These are phyloP conservation scores for Biston stratarius DNA, from an alignment of 2,888 invertebrate species.

Conservation along the genomic window DNA sequence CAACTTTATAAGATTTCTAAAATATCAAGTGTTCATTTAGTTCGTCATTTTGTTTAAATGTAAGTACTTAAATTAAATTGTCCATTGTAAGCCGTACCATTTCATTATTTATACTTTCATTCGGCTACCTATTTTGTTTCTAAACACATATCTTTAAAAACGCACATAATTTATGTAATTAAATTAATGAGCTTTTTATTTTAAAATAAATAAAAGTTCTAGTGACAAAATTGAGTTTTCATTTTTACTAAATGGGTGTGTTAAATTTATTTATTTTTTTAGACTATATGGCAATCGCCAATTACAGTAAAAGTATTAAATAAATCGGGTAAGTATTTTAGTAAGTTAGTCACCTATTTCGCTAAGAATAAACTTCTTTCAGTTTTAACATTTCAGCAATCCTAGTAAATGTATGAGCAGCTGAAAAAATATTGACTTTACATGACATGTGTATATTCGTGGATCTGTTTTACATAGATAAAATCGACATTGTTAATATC, in stretches of 20 bases:
- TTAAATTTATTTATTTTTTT: not conserved
- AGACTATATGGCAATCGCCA: too few species aligned
- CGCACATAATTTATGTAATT: constrained; percentile 84
- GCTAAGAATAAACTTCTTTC: too few species aligned
- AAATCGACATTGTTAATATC: too few species aligned
- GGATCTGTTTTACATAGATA: too few species aligned
- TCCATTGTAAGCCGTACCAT: constrained; percentile 74
- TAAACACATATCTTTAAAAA: constrained; percentile 71
- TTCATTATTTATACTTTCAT: constrained; percentile 65
- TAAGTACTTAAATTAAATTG: constrained; percentile 82
- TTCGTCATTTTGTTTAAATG: constrained; percentile 54
- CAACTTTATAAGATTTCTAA: constrained; percentile 71
- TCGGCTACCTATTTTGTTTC: constrained; percentile 63
- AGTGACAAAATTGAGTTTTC: constrained; percentile 55
- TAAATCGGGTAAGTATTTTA: too few species aligned
- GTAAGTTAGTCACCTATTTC: too few species aligned
- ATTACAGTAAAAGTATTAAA: too few species aligned
- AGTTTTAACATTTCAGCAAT: too few species aligned
- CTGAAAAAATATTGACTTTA: too few species aligned
- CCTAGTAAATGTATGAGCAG: too few species aligned
- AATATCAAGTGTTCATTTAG: constrained; percentile 53
- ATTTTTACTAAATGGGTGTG: not conserved
- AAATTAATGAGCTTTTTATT: constrained; percentile 82
- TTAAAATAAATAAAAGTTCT: constrained; percentile 83
- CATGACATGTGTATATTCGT: too few species aligned